Percentiles rank a stretch among this genome's conserved stretches.
Conservation (phyloP, 2,113 vertebrate species). For the Rhizomys pruinosus region DNA sequence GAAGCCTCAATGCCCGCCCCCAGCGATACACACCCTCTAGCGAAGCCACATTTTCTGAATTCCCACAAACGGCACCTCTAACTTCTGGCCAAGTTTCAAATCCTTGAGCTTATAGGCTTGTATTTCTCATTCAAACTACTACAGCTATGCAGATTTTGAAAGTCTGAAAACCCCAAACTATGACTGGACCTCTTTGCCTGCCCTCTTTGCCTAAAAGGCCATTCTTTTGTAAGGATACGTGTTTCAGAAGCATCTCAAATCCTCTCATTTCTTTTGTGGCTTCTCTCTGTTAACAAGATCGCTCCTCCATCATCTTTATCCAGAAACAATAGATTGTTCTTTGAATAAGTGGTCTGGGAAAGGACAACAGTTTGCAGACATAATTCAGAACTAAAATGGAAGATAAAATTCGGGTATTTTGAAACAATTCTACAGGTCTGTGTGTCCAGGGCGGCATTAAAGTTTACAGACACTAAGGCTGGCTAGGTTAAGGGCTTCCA, state of each 20-base stretch:
- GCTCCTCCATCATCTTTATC: not conserved
- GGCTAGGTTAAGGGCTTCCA: slow-evolving; percentile 36
- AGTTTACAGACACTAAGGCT: not conserved
- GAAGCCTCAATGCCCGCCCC: no score
- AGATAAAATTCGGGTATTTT: not conserved
- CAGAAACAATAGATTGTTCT: not conserved
- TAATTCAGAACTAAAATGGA: slow-evolving; percentile 1
- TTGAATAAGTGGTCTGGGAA: not conserved
- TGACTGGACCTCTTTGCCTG: not conserved
- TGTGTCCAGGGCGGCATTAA: not conserved
- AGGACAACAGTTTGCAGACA: not conserved
- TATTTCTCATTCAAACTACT: no score
- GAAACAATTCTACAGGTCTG: not conserved
- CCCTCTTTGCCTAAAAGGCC: not conserved
- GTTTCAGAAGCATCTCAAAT: not conserved
- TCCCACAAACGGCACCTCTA: no score
- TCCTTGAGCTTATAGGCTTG: no score
- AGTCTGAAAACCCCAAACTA: not conserved
- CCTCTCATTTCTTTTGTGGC: not conserved
- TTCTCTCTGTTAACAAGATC: slow-evolving; percentile 1
- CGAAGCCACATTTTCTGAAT: no score
- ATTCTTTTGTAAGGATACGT: not conserved
- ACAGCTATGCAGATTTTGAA: not conserved
- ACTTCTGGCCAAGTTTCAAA: no score
- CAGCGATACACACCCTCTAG: no score